Evolutionary conservation across 2,888 invertebrate genomes (phyloP).

Genomic region (Morinoia aosen): DNA sequence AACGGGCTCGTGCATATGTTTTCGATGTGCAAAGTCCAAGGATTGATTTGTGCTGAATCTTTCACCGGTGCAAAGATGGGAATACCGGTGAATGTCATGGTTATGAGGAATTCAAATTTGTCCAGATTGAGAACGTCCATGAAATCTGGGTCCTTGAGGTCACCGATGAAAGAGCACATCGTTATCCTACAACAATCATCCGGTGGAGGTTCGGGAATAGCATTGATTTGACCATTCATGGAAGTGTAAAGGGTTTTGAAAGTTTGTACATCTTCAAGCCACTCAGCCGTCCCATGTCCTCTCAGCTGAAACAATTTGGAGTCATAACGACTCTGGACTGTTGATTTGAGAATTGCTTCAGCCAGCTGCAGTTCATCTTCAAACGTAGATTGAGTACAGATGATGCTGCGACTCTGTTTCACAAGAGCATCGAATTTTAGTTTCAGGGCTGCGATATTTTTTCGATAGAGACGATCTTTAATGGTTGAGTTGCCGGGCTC

Average conservation of each 20-base stretch:
- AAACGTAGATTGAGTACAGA: conserved; percentile 56
- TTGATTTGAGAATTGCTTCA: conserved; percentile 58
- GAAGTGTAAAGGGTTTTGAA: conserved; percentile 52
- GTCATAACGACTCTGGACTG: conserved; percentile 60
- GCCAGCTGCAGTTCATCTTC: conserved; percentile 60
- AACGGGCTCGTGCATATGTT: conserved; percentile 54
- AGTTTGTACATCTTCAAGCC: conserved; percentile 40
- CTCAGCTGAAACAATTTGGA: conserved; percentile 55
- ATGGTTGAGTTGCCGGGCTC: neutral
- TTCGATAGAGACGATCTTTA: conserved; percentile 38
- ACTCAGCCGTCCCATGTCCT: conserved; percentile 58
- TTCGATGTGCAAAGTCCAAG: conserved; percentile 59
- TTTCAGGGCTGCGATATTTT: conserved; percentile 1
- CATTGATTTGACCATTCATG: conserved; percentile 5
- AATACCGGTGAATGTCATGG: conserved; percentile 64
- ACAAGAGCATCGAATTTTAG: conserved; percentile 52
- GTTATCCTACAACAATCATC: conserved; percentile 65
- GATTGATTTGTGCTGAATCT: conserved; percentile 61
- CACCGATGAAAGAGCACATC: conserved; percentile 59
- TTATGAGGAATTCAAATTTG: conserved; percentile 61
- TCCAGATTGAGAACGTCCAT: conserved; percentile 55
- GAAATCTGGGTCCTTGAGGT: conserved; percentile 62
- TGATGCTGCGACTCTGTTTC: conserved; percentile 60
- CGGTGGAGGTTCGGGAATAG: conserved; percentile 55
- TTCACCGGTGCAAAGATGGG: conserved; percentile 62